Percentiles rank a stretch among this genome's conserved stretches.
Conservation (phyloP, 2,113 vertebrate genomes). For the Salvelinus alpinus region DNA sequence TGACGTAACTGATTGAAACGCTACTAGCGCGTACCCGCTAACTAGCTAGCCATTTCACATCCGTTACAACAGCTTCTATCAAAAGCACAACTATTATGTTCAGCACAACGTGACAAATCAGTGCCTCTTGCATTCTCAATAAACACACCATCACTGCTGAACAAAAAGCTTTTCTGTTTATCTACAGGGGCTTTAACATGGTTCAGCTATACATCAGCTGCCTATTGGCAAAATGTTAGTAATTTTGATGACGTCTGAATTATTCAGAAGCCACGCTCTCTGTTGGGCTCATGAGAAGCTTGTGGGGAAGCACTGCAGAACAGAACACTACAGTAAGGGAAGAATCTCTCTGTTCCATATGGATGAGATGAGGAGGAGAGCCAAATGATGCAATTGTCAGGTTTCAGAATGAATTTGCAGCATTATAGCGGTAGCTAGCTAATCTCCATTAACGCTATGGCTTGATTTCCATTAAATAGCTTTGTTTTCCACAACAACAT, state of each 20-base stretch:
- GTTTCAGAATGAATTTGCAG: background rate
- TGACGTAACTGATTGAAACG: too few species aligned
- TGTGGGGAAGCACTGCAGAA: background rate
- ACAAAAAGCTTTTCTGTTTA: conserved; percentile 9
- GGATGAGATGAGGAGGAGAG: background rate
- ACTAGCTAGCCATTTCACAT: too few species aligned
- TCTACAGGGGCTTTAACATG: background rate
- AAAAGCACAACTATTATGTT: background rate
- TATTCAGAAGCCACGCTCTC: background rate
- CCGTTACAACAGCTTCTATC: conserved; percentile 1
- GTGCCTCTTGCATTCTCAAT: background rate
- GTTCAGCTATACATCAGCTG: conserved; percentile 6
- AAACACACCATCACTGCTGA: background rate
- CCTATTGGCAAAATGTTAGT: conserved; percentile 7
- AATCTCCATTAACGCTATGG: too few species aligned
- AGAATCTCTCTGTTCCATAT: background rate
- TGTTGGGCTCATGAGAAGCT: background rate
- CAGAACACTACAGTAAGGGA: background rate
- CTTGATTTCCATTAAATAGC: too few species aligned
- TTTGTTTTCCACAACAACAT: background rate
- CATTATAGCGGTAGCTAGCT: too few species aligned
- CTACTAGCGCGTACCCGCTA: too few species aligned
- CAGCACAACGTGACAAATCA: conserved; percentile 1
- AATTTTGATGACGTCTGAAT: conserved; percentile 1
- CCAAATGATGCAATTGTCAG: background rate